Conservation (phyloP, 1,140 invertebrate genomes). For the Ridgeia piscesae region DNA sequence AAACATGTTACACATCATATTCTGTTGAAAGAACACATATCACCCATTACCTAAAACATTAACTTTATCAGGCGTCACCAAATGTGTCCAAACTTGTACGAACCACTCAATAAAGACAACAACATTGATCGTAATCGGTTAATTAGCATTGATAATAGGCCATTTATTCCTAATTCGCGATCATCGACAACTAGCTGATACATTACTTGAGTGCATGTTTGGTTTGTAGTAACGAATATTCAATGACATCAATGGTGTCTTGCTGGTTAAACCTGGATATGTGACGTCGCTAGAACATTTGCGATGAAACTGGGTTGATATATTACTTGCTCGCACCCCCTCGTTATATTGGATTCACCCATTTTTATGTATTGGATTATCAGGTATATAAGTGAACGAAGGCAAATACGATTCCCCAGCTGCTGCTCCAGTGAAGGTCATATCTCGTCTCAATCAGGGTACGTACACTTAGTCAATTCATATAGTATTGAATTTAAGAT, state of each 20-base stretch:
- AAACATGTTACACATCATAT: no score
- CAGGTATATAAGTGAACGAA: background rate
- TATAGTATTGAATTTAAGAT: background rate
- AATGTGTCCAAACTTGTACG: no score
- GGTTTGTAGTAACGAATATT: background rate
- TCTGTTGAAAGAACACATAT: no score
- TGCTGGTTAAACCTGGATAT: background rate
- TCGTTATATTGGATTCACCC: background rate
- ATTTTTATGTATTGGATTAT: background rate
- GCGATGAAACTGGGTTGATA: background rate
- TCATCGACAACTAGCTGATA: background rate
- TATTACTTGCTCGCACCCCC: background rate
- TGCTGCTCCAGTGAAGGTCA: background rate
- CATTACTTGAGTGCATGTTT: background rate
- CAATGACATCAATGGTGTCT: background rate
- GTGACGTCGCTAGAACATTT: background rate
- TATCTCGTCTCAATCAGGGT: background rate
- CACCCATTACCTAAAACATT: no score
- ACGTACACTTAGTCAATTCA: background rate
- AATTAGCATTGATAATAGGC: no score
- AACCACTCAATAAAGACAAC: no score
- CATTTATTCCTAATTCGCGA: no score
- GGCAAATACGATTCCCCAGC: background rate
- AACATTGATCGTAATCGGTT: no score
- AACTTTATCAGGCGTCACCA: no score